Conservation (phyloP, 2,797 vertebrate genomes). For the Epinephelus coioides region DNA sequence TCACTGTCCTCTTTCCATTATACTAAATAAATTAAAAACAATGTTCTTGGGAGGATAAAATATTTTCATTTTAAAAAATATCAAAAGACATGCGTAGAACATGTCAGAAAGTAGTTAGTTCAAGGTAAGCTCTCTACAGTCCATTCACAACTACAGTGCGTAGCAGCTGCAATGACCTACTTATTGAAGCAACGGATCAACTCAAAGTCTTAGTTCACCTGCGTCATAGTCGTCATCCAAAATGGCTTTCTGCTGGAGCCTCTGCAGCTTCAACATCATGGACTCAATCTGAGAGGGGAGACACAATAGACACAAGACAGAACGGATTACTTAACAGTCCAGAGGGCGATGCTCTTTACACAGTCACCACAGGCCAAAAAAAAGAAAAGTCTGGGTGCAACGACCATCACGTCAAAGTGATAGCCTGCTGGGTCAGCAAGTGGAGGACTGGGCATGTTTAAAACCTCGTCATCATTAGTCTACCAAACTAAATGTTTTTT, state of each 20-base stretch:
- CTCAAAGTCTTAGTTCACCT: slow-evolving; percentile 83
- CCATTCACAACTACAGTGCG: neutral
- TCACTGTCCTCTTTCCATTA: neutral
- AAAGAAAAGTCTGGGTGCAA: slow-evolving; percentile 29
- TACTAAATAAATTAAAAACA: neutral
- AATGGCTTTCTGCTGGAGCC: slow-evolving; percentile 91
- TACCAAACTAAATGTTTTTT: too few relatives aligned
- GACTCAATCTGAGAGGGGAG: slow-evolving; percentile 86
- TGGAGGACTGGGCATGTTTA: neutral
- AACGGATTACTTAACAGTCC: slow-evolving; percentile 43
- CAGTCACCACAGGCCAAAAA: neutral
- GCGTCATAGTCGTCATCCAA: slow-evolving; percentile 91
- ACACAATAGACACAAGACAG: slow-evolving; percentile 12
- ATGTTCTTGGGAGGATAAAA: neutral
- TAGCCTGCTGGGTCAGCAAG: slow-evolving; percentile 21
- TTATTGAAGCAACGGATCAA: slow-evolving; percentile 23
- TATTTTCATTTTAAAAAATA: too few relatives aligned
- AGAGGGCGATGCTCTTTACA: slow-evolving; percentile 44
- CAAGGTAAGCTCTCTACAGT: neutral
- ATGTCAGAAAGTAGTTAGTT: neutral
- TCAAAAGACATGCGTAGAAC: neutral
- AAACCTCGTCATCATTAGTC: neutral
- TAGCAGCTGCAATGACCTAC: slow-evolving; percentile 5
- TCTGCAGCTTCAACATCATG: slow-evolving; percentile 89
- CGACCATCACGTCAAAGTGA: slow-evolving; percentile 41